These are phyloP conservation scores for Crypturellus undulatus DNA, from an alignment of 2,113 vertebrate genomes.

Conservation along the genomic window DNA sequence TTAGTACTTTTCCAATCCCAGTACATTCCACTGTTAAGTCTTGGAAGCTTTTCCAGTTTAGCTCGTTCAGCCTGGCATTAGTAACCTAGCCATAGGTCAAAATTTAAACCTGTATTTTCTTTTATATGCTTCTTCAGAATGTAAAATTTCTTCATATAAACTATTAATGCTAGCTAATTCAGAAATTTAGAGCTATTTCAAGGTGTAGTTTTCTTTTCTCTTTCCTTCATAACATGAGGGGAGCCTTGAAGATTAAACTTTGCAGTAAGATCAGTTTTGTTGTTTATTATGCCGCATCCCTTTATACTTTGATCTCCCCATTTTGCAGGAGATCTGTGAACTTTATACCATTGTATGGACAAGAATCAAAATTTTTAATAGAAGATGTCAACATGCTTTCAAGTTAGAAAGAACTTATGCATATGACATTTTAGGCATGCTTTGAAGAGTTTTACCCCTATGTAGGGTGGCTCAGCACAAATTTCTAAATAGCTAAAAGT, in stretches of 20 bases:
- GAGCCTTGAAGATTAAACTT: not conserved
- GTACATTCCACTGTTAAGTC: not conserved
- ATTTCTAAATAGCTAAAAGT: not conserved
- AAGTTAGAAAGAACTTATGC: not conserved
- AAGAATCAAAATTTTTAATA: not conserved
- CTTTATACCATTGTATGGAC: not conserved
- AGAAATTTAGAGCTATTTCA: not conserved
- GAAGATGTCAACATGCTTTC: not conserved
- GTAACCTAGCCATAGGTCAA: not conserved
- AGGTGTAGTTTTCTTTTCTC: rapidly evolving
- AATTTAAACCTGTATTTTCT: not conserved
- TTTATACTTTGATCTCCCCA: not conserved
- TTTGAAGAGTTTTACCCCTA: not conserved
- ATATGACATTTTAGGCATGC: not conserved
- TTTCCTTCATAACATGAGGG: not conserved
- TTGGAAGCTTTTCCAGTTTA: not conserved
- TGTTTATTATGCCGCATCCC: not conserved
- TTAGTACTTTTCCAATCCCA: no score
- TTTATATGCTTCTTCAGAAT: rapidly evolving
- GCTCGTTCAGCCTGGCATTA: not conserved
- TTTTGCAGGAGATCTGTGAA: not conserved
- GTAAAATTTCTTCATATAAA: not conserved
- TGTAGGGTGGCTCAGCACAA: not conserved
- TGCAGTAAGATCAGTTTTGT: not conserved
- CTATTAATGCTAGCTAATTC: not conserved